A percentile compares a stretch with the other conserved stretches of the same genome.
Conservation (phyloP, 23 tunicate genomes). For the Ascidia mentula region DNA sequence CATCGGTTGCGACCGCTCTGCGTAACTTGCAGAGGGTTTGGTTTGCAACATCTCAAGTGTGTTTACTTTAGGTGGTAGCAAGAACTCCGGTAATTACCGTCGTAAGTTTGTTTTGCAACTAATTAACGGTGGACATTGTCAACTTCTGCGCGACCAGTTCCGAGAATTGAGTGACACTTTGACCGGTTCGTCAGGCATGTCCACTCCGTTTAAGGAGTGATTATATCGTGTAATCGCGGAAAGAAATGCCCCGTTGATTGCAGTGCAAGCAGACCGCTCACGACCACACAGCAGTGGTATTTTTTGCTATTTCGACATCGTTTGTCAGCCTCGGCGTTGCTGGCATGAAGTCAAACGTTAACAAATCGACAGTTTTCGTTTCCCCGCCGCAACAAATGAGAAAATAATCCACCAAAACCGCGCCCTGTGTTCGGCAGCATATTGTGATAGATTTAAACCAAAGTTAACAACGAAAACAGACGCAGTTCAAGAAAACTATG, state of each 20-base stretch:
- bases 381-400: conserved; percentile 2
- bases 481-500: background rate
- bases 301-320: background rate
- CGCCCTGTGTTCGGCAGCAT: background rate
- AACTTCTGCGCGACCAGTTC: background rate
- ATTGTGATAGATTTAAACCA: background rate
- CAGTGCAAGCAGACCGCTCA: background rate
- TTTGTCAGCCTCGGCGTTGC: background rate
- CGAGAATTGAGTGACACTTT: background rate
- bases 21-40: too few species aligned
- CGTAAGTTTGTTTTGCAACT: background rate
- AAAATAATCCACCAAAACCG: background rate
- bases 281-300: too few species aligned
- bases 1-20: too few species aligned
- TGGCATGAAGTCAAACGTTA: background rate
- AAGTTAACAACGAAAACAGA: background rate
- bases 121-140: background rate
- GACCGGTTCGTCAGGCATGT: background rate
- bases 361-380: background rate
- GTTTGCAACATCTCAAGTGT: too few species aligned
- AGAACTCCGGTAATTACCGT: too few species aligned
- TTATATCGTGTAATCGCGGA: background rate
- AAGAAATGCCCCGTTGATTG: background rate
- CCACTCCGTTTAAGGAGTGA: background rate
- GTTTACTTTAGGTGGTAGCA: too few species aligned